A percentile compares a stretch with the other conserved stretches of the same genome.
These are phyloP conservation scores for Drosophila ercepeae DNA, from an alignment of 1,140 invertebrate species.

Conservation along the genomic window DNA sequence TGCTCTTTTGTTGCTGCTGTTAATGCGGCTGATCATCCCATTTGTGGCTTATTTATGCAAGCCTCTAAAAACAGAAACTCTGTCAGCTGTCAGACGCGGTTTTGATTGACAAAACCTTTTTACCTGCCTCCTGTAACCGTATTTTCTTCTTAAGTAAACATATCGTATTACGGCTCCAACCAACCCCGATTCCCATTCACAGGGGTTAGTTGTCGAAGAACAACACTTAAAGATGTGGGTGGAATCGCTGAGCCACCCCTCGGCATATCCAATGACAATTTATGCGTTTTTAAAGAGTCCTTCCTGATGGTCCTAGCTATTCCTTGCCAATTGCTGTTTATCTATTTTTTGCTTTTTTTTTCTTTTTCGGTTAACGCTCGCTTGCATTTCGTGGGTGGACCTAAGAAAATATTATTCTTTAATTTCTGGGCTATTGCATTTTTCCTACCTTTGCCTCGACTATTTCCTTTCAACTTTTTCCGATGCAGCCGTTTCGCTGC, in stretches of 20 bases:
- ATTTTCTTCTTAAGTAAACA: conserved; percentile 53
- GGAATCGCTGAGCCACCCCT: conserved; percentile 16
- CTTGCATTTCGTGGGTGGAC: conserved; percentile 63
- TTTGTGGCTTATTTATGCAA: conserved; percentile 72
- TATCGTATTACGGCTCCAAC: conserved; percentile 61
- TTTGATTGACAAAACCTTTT: conserved; percentile 51
- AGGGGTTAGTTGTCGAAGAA: conserved; percentile 67
- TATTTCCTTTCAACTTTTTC: conserved; percentile 13
- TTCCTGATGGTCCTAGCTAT: conserved; percentile 4
- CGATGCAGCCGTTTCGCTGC: conserved; percentile 37
- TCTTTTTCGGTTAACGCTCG: conserved; percentile 61
- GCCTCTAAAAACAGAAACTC: conserved; percentile 66
- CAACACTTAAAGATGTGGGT: conserved; percentile 67
- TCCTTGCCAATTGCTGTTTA: conserved; percentile 8
- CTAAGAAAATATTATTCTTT: conserved; percentile 78
- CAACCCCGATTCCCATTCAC: background rate
- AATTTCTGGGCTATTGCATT: conserved; percentile 77
- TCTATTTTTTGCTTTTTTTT: conserved; percentile 21
- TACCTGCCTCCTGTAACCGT: conserved; percentile 30
- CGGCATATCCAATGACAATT: conserved; percentile 57
- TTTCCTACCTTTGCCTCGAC: conserved; percentile 18
- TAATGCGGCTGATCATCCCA: conserved; percentile 30
- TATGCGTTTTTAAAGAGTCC: conserved; percentile 76
- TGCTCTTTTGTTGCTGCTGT: background rate
- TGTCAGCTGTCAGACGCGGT: conserved; percentile 67